Evolutionary conservation across 1,140 invertebrate species (phyloP).

Genomic region (Caenorhabditis brenneri): DNA sequence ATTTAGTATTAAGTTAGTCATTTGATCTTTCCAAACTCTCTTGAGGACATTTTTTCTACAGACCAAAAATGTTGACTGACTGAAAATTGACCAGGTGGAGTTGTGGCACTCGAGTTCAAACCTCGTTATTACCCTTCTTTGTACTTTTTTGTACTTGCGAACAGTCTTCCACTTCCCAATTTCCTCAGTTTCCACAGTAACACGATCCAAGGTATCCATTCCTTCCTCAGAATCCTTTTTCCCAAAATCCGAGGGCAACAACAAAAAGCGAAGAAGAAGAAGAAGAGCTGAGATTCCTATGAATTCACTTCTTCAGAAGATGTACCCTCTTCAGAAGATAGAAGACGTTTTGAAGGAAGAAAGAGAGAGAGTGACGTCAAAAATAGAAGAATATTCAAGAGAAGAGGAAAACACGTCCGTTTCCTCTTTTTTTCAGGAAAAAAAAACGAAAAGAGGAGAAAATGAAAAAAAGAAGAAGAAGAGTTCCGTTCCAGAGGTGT

Average conservation of each 20-base stretch:
- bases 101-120: no score
- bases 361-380: constrained; percentile 2
- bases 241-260: background rate
- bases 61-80: no score
- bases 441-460: constrained; percentile 16
- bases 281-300: no score
- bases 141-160: no score
- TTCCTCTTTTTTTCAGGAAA: background rate
- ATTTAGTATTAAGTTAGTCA: no score
- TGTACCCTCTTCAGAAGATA: no score
- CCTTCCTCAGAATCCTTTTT: background rate
- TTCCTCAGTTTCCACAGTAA: no score
- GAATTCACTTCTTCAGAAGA: background rate
- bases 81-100: no score
- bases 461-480: background rate
- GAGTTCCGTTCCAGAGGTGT: background rate
- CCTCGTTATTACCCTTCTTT: no score
- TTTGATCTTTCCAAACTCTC: background rate
- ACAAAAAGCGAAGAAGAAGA: background rate
- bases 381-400: background rate
- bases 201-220: no score
- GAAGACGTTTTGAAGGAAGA: background rate
- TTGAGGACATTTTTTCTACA: background rate
- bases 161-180: no score
- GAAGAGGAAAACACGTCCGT: background rate